These are phyloP conservation scores for Paratrypauchen microcephalus DNA, from an alignment of 2,797 vertebrate genomes.

Conservation along the genomic window DNA sequence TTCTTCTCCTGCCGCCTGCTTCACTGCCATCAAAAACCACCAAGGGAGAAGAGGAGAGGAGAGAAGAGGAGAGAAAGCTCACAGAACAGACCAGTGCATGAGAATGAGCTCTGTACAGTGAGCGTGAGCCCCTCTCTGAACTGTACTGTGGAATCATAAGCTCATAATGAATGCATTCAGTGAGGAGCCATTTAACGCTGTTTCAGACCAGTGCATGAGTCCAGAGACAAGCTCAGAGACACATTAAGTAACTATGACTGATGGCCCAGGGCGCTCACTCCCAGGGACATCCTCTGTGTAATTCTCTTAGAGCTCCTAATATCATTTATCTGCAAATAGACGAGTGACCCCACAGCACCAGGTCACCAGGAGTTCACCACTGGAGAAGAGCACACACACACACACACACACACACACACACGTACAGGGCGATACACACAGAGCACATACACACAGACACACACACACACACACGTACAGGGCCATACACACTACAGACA, in stretches of 20 bases:
- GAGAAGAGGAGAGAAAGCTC: conserved; percentile 26
- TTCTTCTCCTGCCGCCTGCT: conserved; percentile 80
- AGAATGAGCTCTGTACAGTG: conserved; percentile 21
- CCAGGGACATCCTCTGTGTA: conserved; percentile 76
- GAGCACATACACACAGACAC: conserved; percentile 32
- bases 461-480: conserved; percentile 34
- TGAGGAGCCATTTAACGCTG: conserved; percentile 68
- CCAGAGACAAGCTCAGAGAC: conserved; percentile 60
- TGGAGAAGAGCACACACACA: conserved; percentile 18
- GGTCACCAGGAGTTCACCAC: conserved; percentile 75
- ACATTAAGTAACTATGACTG: conserved; percentile 74
- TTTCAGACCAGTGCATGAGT: conserved; percentile 68
- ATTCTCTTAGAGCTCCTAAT: conserved; percentile 78
- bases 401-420: no score
- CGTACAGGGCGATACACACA: conserved; percentile 27
- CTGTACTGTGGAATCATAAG: conserved; percentile 57
- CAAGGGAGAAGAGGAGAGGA: conserved; percentile 53
- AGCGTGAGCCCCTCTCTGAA: conserved; percentile 24
- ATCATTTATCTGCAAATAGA: conserved; percentile 77
- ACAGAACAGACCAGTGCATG: conserved; percentile 10
- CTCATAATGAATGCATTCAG: conserved; percentile 69
- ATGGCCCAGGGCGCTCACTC: conserved; percentile 65
- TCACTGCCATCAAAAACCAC: conserved; percentile 72
- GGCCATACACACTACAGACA: background rate
- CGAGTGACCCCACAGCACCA: conserved; percentile 69